A percentile compares a stretch with the other conserved stretches of the same genome.
phyloP scores from a whole-genome alignment of 2,888 invertebrate species.

The Lingula anatina region DNA sequence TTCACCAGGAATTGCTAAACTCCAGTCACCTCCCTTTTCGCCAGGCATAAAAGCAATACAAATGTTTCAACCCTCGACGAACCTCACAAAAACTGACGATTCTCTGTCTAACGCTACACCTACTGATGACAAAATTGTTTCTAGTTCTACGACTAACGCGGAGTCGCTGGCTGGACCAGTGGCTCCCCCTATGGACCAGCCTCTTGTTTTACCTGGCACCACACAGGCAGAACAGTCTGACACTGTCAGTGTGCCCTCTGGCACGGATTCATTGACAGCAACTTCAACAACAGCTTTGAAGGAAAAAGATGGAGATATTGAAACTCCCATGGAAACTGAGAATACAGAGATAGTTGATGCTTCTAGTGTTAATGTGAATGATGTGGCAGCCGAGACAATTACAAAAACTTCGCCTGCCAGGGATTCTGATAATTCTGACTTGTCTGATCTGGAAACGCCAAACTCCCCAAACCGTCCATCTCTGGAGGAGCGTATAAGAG shows the following conservation, averaged over 20 bases:
- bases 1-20: constrained; percentile 1
- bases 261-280: not conserved
- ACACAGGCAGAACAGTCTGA: not conserved
- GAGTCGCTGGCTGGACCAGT: not conserved
- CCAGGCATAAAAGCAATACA: not conserved
- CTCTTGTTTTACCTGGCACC: no score
- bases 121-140: not conserved
- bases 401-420: not conserved
- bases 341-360: no score
- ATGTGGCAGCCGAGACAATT: not conserved
- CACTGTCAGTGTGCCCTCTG: not conserved
- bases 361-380: not conserved
- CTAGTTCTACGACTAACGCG: not conserved
- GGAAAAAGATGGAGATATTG: not conserved
- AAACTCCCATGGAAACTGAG: not conserved
- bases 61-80: no score
- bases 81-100: no score
- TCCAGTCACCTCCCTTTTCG: not conserved
- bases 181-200: not conserved
- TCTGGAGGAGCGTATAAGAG: constrained; percentile 85
- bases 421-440: not conserved
- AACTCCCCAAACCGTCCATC: constrained; percentile 52
- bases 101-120: not conserved
- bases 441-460: not conserved
- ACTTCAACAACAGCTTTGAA: not conserved